phyloP scores from a whole-genome alignment of 2,797 vertebrate species.

The Anguilla pacifica region DNA sequence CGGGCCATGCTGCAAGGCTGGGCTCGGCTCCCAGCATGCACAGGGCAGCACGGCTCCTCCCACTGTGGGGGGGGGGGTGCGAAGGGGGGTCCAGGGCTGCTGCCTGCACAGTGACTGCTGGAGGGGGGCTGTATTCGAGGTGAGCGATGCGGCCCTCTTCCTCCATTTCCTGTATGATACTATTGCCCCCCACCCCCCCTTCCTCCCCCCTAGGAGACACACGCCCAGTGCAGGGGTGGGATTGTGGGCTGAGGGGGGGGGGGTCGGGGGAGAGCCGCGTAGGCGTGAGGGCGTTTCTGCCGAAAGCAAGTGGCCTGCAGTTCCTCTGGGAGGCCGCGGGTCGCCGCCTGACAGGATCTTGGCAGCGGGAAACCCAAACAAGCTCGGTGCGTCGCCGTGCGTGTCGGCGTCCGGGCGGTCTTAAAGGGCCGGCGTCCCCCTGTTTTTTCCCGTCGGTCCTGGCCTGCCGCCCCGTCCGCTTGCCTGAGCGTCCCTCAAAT shows the following conservation, averaged over 20 bases:
- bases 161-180: not conserved
- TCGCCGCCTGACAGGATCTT: conserved; percentile 77
- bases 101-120: not conserved
- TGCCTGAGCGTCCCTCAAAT: not conserved
- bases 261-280: not conserved
- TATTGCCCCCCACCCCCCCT: not conserved
- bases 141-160: not conserved
- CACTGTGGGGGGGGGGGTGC: conserved; percentile 40
- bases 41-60: conserved; percentile 35
- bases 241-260: not conserved
- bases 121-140: not conserved
- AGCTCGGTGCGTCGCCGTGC: not conserved
- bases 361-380: conserved; percentile 59
- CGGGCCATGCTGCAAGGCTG: not conserved
- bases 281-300: conserved; percentile 60
- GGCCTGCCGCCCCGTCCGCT: not conserved
- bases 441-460: not conserved
- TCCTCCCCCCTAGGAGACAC: not conserved
- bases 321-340: conserved; percentile 65
- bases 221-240: not conserved
- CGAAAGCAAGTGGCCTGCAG: conserved; percentile 66
- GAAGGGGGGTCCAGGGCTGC: not conserved
- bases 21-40: not conserved
- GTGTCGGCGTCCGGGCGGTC: not conserved
- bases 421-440: conserved; percentile 2